Evolutionary conservation across 2,888 invertebrate species (phyloP), one percentile per base, ranked within the genome.

Genomic region (Eupithecia tripunctaria): DNA sequence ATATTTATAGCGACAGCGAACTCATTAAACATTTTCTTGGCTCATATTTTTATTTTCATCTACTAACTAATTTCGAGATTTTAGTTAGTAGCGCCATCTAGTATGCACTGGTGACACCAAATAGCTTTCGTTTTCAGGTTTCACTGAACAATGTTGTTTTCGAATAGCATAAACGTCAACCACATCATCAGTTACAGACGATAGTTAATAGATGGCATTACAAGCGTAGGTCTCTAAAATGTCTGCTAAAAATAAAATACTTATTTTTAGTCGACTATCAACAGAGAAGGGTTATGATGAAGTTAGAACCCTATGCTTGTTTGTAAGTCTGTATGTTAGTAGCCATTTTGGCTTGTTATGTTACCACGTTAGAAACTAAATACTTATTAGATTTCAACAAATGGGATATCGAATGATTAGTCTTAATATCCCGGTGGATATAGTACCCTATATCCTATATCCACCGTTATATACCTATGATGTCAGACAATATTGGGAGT

Each of bases 11-110:
- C 27, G 65, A 65, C 65, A 43, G 43, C 41, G 18, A 29, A n/a
- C 18, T 29, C 29, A 29, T 60, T 29, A 27, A 60, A 60, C 21
- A 51, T 47, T 18, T 3, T 18, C 15, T 29, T 29, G 29, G 60
- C 29, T 18, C 29, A 29, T 29, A 29, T 59, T 59, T 29, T 1
- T 29, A 15, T 60, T 60, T 25, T 27, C 1, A 29, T 15, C 18
- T 59, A 6, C 8, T 60, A 8, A 18, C 25, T 15, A 7, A 29
- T 51, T 21, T 51, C 21, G 29, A 18, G 29, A 18, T 60, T 27
- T 27, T 7, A 60, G 2, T 15, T 21, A 36, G 41, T 43, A 27
- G 25, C 87, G 92, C 87, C 91, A 91, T 89, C 93, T 93, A 65
- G 80, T 76, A 81, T 62, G 78, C 86, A 91, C 84, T 91, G 91